Percentiles rank a stretch among this genome's conserved stretches.
Evolutionary conservation across 2,888 invertebrate species (phyloP).

Genomic region (Linyphia triangularis): DNA sequence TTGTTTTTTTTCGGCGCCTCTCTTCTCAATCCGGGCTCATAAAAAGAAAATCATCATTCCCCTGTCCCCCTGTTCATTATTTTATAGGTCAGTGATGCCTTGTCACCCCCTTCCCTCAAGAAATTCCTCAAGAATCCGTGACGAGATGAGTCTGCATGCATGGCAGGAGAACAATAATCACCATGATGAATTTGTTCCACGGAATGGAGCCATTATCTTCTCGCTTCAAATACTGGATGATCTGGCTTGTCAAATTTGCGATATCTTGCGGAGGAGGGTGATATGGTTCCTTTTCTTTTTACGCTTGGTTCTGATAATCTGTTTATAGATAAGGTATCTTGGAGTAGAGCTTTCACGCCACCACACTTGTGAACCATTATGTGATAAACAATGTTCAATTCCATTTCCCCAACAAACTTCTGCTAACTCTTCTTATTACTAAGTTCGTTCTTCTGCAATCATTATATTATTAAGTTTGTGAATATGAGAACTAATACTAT

Average conservation of each 20-base stretch:
- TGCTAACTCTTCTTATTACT: no score
- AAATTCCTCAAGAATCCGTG: not conserved
- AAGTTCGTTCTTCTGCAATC: no score
- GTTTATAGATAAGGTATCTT: no score
- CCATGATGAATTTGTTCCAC: constrained; percentile 30
- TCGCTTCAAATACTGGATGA: not conserved
- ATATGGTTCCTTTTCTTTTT: no score
- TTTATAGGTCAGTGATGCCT: constrained; percentile 3
- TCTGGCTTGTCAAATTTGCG: not conserved
- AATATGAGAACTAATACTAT: no score
- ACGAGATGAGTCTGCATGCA: constrained; percentile 15
- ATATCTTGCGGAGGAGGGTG: not conserved
- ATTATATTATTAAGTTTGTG: no score
- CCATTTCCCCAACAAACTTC: no score
- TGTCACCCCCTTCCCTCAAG: not conserved
- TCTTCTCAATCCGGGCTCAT: not conserved
- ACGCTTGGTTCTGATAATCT: no score
- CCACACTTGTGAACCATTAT: no score
- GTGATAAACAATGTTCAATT: no score
- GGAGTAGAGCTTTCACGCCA: no score
- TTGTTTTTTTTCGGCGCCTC: not conserved
- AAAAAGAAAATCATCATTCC: not conserved
- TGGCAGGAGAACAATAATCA: constrained; percentile 21
- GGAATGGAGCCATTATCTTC: constrained; percentile 1
- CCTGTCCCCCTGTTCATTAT: not conserved